phyloP scores from a whole-genome alignment of 2,888 invertebrate species.

The Elmis aenea region DNA sequence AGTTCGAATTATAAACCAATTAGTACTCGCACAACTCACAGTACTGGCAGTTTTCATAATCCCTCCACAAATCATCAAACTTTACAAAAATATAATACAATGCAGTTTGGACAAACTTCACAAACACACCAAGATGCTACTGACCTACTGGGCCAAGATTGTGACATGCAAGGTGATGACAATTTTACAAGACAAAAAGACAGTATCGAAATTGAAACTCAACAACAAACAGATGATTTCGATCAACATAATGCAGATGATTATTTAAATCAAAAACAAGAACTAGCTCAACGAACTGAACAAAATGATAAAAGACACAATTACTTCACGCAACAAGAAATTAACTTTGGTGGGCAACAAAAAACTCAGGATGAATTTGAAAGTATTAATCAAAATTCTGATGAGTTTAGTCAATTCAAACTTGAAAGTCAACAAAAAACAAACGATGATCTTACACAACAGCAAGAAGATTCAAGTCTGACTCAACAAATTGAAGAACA shows the following conservation, averaged over 20 bases:
- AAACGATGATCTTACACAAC: conserved; percentile 10
- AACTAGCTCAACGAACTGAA: conserved; percentile 32
- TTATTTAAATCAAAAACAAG: conserved; percentile 20
- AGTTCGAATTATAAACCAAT: conserved; percentile 8
- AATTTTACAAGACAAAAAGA: conserved; percentile 3
- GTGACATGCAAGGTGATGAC: conserved; percentile 21
- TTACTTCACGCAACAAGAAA: conserved; percentile 3
- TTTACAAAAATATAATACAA: background rate
- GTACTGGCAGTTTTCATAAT: conserved; percentile 3
- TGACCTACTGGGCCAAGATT: conserved; percentile 10
- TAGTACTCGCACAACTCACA: conserved; percentile 2
- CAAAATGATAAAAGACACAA: conserved; percentile 2
- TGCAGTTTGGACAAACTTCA: background rate
- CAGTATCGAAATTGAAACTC: conserved; percentile 11
- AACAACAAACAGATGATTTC: conserved; percentile 28
- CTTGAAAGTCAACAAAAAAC: conserved; percentile 7
- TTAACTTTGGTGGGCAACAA: conserved; percentile 22
- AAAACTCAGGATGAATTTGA: conserved; percentile 23
- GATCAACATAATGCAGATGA: conserved; percentile 30
- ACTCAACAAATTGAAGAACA: conserved; percentile 25
- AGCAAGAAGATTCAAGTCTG: conserved; percentile 16
- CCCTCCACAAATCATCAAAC: conserved; percentile 4
- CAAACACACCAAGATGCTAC: background rate
- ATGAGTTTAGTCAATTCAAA: conserved; percentile 12
- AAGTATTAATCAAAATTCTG: conserved; percentile 17